Conservation (phyloP, 2,797 vertebrate species). For the Buceros bicornis region DNA sequence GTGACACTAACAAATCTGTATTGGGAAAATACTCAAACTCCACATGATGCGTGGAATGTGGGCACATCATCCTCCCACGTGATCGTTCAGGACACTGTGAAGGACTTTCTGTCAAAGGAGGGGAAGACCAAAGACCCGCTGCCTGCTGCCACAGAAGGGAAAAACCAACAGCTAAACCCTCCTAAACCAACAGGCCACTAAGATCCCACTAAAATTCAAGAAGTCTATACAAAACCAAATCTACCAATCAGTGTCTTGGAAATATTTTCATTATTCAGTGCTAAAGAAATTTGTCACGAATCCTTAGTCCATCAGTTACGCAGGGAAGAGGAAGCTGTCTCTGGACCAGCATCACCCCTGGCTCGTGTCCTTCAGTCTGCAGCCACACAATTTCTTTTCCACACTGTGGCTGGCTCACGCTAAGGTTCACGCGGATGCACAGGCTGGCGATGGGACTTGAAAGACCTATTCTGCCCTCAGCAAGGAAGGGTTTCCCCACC, state of each 20-base stretch:
- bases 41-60: neutral
- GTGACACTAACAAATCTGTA: neutral
- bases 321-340: neutral
- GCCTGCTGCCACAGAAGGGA: neutral
- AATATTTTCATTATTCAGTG: neutral
- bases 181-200: neutral
- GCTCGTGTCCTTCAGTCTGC: neutral
- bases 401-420: neutral
- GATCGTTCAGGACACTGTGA: neutral
- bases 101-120: neutral
- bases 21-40: neutral
- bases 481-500: neutral
- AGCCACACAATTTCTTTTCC: conserved; percentile 24
- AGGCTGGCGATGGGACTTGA: neutral
- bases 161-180: neutral
- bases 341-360: neutral
- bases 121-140: neutral
- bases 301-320: neutral
- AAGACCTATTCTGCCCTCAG: neutral
- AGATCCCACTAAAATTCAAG: neutral
- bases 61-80: neutral
- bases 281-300: neutral
- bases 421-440: accelerated
- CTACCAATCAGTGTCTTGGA: neutral
- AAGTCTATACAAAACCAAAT: neutral